Percentiles rank a stretch among this genome's conserved stretches.
These are phyloP conservation scores for Norana najaformis DNA, from an alignment of 2,888 invertebrate genomes.

Conservation along the genomic window DNA sequence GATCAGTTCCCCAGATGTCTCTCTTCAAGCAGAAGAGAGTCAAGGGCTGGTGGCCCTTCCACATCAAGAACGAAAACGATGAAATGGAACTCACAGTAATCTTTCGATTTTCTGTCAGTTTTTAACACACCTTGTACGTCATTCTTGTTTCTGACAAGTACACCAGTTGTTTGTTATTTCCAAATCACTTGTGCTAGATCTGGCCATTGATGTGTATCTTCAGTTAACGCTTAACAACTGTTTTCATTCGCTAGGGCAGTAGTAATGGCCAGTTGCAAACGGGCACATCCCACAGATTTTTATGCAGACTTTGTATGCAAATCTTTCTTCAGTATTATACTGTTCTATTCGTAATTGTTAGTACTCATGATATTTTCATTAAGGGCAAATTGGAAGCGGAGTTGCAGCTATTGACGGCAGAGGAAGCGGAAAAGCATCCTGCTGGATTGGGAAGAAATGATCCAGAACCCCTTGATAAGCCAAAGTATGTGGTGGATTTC, in stretches of 20 bases:
- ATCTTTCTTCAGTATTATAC: too few relatives aligned
- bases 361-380: neutral
- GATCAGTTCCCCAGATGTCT: constrained; percentile 62
- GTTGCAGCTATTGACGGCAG: constrained; percentile 79
- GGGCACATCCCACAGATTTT: too few relatives aligned
- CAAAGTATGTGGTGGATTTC: constrained; percentile 72
- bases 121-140: neutral
- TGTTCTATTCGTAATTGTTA: neutral
- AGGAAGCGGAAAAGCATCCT: constrained; percentile 85
- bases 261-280: too few relatives aligned
- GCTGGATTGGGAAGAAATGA: constrained; percentile 80
- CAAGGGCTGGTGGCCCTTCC: constrained; percentile 66
- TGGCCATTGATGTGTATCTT: too few relatives aligned
- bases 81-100: constrained; percentile 63
- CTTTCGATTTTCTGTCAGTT: neutral
- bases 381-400: constrained; percentile 90
- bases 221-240: too few relatives aligned
- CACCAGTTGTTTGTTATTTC: too few relatives aligned
- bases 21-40: constrained; percentile 64
- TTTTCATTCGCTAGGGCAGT: too few relatives aligned
- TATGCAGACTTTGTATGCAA: too few relatives aligned
- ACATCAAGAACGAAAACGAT: constrained; percentile 60
- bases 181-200: too few relatives aligned
- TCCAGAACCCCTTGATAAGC: constrained; percentile 86
- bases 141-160: too few relatives aligned